Evolutionary conservation across 1,140 invertebrate species (phyloP).

Genomic region (Sycobia sp.): DNA sequence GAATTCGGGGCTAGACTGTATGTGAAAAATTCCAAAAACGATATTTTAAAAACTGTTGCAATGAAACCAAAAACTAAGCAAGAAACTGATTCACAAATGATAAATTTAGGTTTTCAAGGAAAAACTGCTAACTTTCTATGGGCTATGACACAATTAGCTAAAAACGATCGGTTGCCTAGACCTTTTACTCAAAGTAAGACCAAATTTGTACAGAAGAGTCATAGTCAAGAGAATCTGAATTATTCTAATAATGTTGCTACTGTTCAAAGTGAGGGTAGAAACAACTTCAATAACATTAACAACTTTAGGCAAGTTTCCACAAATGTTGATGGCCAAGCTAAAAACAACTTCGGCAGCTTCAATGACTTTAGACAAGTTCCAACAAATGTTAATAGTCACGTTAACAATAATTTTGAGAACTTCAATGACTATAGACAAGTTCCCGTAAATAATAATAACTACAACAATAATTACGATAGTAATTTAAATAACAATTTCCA

Average conservation of each 20-base stretch:
- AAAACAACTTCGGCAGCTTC: too few relatives aligned
- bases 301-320: too few relatives aligned
- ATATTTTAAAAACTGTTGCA: not conserved
- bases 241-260: not conserved
- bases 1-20: slow-evolving; percentile 1
- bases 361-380: too few relatives aligned
- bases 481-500: not conserved
- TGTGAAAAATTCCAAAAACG: not conserved
- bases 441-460: not conserved
- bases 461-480: not conserved
- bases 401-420: too few relatives aligned
- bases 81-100: not conserved
- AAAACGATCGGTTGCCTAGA: slow-evolving; percentile 45
- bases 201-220: not conserved
- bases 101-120: slow-evolving; percentile 15
- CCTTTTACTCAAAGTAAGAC: slow-evolving; percentile 40
- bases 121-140: slow-evolving; percentile 18
- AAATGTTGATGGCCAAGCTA: too few relatives aligned
- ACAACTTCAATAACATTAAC: not conserved
- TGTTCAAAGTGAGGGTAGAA: not conserved
- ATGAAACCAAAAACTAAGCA: not conserved
- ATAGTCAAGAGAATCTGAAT: not conserved
- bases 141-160: slow-evolving; percentile 45
- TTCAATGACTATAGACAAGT: not conserved
- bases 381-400: too few relatives aligned